These are phyloP conservation scores for Oscheius sp. DNA, from an alignment of 2,888 invertebrate genomes.

Conservation along the genomic window DNA sequence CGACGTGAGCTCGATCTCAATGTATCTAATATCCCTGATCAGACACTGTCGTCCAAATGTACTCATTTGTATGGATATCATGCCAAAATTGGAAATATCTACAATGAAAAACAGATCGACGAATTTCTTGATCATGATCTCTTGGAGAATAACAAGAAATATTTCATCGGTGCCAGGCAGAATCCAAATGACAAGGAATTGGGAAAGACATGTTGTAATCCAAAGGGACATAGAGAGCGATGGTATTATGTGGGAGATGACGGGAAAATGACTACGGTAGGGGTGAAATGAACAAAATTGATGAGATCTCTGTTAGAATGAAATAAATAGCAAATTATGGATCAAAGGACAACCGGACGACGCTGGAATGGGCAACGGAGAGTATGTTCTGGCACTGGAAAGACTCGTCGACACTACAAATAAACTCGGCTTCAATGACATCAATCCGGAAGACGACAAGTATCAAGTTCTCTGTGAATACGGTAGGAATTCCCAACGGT, in stretches of 20 bases:
- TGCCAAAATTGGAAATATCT: slow-evolving; percentile 22
- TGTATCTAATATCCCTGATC: not conserved
- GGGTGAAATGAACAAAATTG: not conserved
- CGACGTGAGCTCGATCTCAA: not conserved
- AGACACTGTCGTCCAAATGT: slow-evolving; percentile 34
- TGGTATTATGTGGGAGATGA: slow-evolving; percentile 24
- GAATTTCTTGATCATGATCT: slow-evolving; percentile 17
- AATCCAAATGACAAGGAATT: slow-evolving; percentile 16
- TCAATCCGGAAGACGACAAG: slow-evolving; percentile 31
- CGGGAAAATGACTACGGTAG: not conserved
- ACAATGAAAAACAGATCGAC: slow-evolving; percentile 29
- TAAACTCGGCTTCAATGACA: slow-evolving; percentile 40
- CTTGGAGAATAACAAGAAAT: slow-evolving; percentile 21
- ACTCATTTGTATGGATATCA: slow-evolving; percentile 36
- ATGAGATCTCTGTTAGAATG: slow-evolving; percentile 8
- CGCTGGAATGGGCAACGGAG: slow-evolving; percentile 19
- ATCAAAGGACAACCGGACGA: slow-evolving; percentile 39
- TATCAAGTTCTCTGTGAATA: slow-evolving; percentile 42
- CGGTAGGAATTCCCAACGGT: slow-evolving; percentile 16
- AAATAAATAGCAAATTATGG: slow-evolving; percentile 36
- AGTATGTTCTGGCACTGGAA: slow-evolving; percentile 40
- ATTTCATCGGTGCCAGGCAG: slow-evolving; percentile 30
- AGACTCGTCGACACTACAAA: slow-evolving; percentile 17
- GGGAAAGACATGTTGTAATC: not conserved
- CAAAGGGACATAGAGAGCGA: not conserved